Conservation (phyloP, 2,888 invertebrate species). For the Acronicta alni region DNA sequence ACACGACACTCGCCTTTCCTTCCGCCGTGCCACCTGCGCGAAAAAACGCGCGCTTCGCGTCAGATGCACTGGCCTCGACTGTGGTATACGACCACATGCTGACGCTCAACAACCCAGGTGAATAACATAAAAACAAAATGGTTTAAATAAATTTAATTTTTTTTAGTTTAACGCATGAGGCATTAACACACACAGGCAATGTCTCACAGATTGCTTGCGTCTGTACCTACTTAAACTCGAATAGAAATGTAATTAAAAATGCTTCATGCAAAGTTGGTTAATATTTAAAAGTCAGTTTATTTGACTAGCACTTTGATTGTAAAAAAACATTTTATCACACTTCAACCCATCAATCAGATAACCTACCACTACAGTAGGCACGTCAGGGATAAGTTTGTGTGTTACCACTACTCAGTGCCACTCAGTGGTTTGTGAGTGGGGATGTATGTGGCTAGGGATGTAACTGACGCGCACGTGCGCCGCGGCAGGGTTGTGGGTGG, state of each 20-base stretch:
- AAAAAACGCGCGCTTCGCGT: slow-evolving; percentile 91
- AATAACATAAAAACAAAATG: no score
- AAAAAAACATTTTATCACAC: no score
- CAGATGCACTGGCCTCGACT: slow-evolving; percentile 91
- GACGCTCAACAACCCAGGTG: slow-evolving; percentile 92
- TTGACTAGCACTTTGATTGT: no score
- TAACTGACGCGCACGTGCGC: slow-evolving; percentile 80
- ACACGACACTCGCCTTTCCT: slow-evolving; percentile 90
- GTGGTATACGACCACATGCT: slow-evolving; percentile 92
- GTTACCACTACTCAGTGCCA: not conserved
- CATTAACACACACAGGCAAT: no score
- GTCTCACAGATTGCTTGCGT: no score
- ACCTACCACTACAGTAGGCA: no score
- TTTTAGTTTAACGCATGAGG: no score
- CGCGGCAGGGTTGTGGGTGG: slow-evolving; percentile 94
- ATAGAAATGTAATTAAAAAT: no score
- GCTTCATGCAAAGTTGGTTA: not conserved
- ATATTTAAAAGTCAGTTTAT: not conserved
- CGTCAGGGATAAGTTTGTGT: no score
- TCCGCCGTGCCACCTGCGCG: slow-evolving; percentile 90
- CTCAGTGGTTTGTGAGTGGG: slow-evolving; percentile 12
- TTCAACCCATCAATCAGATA: no score
- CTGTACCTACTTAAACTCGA: no score
- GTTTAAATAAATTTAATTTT: no score
- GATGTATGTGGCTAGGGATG: slow-evolving; percentile 55